Percentiles rank a stretch among this genome's conserved stretches.
These are phyloP conservation scores for Hippasteria phrygiana DNA, from an alignment of 53 echinoderm and acorn worm genomes.

Conservation along the genomic window DNA sequence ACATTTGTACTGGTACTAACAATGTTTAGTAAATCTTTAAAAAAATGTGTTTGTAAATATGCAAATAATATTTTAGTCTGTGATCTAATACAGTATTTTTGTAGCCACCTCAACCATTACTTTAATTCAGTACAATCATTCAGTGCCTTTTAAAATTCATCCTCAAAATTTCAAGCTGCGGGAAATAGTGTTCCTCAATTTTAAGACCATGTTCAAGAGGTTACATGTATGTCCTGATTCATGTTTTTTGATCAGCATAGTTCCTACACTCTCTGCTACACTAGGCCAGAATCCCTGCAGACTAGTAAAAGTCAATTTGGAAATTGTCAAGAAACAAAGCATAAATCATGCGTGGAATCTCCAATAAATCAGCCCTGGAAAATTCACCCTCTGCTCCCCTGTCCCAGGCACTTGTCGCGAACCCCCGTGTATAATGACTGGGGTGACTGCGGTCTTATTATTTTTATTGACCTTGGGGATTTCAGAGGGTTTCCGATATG, in stretches of 20 bases:
- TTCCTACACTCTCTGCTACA: conserved; percentile 14
- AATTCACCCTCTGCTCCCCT: neutral
- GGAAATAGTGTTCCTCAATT: conserved; percentile 1
- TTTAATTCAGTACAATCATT: no score
- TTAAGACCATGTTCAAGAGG: conserved; percentile 26
- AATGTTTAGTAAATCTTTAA: no score
- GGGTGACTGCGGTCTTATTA: no score
- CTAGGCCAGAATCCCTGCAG: conserved; percentile 39
- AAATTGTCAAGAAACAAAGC: conserved; percentile 63
- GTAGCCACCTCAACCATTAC: no score
- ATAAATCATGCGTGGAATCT: conserved; percentile 44
- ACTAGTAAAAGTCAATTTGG: conserved; percentile 67
- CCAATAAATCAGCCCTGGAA: conserved; percentile 39
- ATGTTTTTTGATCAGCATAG: conserved; percentile 22
- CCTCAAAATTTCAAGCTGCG: no score
- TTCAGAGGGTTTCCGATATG: neutral
- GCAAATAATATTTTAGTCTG: no score
- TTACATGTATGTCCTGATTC: neutral
- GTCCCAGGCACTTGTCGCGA: conserved; percentile 34
- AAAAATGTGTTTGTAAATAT: no score
- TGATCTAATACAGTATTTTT: no score
- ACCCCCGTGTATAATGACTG: conserved; percentile 7
- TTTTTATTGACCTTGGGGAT: conserved; percentile 37
- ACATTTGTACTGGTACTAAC: no score
- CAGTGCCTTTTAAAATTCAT: no score